Evolutionary conservation across 2,888 invertebrate species (phyloP).

Genomic region (Pollenia amentaria): DNA sequence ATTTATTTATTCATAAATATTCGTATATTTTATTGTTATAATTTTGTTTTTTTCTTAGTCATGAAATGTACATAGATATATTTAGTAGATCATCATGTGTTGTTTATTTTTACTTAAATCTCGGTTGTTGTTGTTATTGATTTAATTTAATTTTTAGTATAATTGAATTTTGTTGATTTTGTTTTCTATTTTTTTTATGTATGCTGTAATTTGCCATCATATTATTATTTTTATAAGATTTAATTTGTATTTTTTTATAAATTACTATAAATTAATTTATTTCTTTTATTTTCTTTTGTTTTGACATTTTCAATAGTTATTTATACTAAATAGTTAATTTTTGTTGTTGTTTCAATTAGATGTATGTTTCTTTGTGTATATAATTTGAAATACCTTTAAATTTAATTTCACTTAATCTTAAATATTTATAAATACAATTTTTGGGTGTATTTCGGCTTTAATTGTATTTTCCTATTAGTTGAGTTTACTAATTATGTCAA

Average conservation of each 20-base stretch:
- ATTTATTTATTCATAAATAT: conserved; percentile 72
- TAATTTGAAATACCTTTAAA: conserved; percentile 65
- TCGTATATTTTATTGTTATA: conserved; percentile 72
- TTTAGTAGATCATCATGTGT: conserved; percentile 50
- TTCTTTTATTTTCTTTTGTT: conserved; percentile 27
- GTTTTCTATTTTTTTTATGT: conserved; percentile 27
- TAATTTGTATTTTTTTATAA: conserved; percentile 73
- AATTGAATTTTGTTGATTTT: conserved; percentile 12
- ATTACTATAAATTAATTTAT: conserved; percentile 61
- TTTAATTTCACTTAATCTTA: conserved; percentile 47
- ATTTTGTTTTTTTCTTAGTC: conserved; percentile 61
- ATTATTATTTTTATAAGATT: conserved; percentile 67
- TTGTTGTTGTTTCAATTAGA: conserved; percentile 22
- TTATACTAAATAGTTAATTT: conserved; percentile 56
- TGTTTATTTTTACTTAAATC: conserved; percentile 60
- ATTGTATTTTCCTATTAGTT: conserved; percentile 50
- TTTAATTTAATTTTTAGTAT: conserved; percentile 15
- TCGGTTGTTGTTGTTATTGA: conserved; percentile 52
- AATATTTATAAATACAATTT: conserved; percentile 61
- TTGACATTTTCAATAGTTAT: conserved; percentile 55
- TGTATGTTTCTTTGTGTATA: conserved; percentile 47
- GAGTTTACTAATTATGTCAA: neutral
- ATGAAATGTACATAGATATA: conserved; percentile 70
- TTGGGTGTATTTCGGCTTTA: neutral
- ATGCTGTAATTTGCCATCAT: conserved; percentile 67